A percentile compares a stretch with the other conserved stretches of the same genome.
Conservation (phyloP, 1,140 invertebrate genomes). For the Ceratina calcarata region DNA sequence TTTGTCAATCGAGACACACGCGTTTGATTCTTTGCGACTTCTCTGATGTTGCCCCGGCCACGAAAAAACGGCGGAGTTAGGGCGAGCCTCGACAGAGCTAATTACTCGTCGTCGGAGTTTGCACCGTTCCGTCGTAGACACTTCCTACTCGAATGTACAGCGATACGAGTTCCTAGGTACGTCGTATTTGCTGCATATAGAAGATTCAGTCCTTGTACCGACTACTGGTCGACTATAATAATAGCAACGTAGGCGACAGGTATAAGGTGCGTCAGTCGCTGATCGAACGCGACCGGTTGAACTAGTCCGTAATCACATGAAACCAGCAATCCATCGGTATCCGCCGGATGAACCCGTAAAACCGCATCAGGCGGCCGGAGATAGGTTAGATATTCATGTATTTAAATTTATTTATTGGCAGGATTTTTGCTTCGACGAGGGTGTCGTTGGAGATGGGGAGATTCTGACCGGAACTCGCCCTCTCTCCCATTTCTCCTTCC, state of each 20-base stretch:
- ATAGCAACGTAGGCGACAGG: no score
- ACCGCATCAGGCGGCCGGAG: slow-evolving; percentile 44
- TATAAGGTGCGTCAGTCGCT: background rate
- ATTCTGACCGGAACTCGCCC: slow-evolving; percentile 13
- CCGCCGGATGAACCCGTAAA: slow-evolving; percentile 48
- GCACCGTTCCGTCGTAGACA: background rate
- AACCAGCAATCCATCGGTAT: slow-evolving; percentile 46
- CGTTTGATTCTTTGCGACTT: background rate
- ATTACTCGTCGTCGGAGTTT: background rate
- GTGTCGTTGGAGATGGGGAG: slow-evolving; percentile 51
- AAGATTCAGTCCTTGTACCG: no score
- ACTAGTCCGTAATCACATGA: background rate
- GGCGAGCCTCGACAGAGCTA: background rate
- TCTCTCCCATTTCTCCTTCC: slow-evolving; percentile 11
- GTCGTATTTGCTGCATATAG: background rate
- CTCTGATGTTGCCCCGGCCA: slow-evolving; percentile 3
- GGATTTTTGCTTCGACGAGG: slow-evolving; percentile 70
- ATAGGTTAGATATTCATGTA: slow-evolving; percentile 77
- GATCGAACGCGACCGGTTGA: slow-evolving; percentile 2
- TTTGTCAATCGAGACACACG: slow-evolving; percentile 36
- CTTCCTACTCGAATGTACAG: background rate
- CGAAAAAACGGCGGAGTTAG: background rate
- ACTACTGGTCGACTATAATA: no score
- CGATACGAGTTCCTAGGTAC: no score
- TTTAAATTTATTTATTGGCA: slow-evolving; percentile 80